Percentiles rank a stretch among this genome's conserved stretches.
These are phyloP conservation scores for Oreochromis mossambicus DNA, from an alignment of 2,797 vertebrate species.

Conservation along the genomic window DNA sequence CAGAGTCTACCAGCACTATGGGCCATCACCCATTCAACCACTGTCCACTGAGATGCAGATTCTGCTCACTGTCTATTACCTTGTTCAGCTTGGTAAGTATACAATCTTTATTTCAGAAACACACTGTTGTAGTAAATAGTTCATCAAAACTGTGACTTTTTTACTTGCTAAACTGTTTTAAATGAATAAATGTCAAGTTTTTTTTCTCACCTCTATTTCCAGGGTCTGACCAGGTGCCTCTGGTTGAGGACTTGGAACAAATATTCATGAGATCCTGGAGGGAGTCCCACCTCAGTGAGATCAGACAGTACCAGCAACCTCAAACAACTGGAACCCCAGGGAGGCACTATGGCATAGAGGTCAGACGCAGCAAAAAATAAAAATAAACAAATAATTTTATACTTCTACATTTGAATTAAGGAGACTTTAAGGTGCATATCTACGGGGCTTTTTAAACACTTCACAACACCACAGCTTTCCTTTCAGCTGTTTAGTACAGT, in stretches of 20 bases:
- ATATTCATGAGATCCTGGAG: conserved; percentile 97
- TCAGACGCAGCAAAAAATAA: background rate
- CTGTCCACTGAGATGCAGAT: conserved; percentile 96
- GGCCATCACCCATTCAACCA: conserved; percentile 84
- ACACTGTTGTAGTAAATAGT: background rate
- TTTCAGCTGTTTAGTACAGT: background rate
- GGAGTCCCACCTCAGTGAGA: conserved; percentile 91
- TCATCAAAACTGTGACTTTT: background rate
- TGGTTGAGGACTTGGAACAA: conserved; percentile 96
- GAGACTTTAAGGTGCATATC: background rate
- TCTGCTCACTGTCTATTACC: conserved; percentile 95
- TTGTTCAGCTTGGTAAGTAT: conserved; percentile 92
- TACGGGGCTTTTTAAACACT: background rate
- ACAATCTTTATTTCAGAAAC: background rate
- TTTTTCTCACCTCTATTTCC: background rate
- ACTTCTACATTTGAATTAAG: background rate
- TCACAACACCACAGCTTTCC: background rate
- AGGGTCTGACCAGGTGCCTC: conserved; percentile 91
- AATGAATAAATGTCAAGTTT: background rate
- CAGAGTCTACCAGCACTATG: conserved; percentile 87
- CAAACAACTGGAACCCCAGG: conserved; percentile 69
- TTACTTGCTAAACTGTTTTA: background rate
- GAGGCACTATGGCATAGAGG: conserved; percentile 66
- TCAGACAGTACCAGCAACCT: conserved; percentile 89
- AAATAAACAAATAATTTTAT: background rate